Percentiles rank a stretch among this genome's conserved stretches.
phyloP scores from a whole-genome alignment of 2,113 vertebrate species.

The Arizona elegans region DNA sequence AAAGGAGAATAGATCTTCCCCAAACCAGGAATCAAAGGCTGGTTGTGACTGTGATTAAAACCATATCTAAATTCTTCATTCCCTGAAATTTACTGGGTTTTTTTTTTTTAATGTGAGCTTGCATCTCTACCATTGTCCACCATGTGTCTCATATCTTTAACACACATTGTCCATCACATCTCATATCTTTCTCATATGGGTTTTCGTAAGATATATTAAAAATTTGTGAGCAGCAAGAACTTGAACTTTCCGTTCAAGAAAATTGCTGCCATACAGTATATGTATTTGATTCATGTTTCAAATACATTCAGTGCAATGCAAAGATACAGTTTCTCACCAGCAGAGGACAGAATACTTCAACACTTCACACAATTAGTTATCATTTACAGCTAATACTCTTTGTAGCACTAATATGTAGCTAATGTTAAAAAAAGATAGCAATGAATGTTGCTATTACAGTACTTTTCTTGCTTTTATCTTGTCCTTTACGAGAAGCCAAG shows the following conservation, averaged over 20 bases:
- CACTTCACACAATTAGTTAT: neutral
- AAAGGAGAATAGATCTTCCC: neutral
- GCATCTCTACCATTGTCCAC: neutral
- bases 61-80: neutral
- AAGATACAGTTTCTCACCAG: slow-evolving; percentile 25
- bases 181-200: neutral
- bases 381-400: neutral
- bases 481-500: neutral
- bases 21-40: neutral
- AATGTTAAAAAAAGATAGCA: neutral
- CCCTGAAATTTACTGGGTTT: neutral
- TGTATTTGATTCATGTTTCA: neutral
- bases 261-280: neutral
- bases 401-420: neutral
- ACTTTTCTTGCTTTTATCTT: neutral
- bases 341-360: slow-evolving; percentile 41
- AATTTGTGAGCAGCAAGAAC: neutral
- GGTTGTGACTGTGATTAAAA: neutral
- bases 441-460: too few relatives aligned
- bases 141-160: neutral
- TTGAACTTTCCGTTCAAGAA: neutral
- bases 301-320: neutral
- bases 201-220: neutral
- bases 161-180: neutral
- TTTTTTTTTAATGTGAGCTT: neutral